Evolutionary conservation across 2,888 invertebrate genomes (phyloP).

Genomic region (Idaea straminata): DNA sequence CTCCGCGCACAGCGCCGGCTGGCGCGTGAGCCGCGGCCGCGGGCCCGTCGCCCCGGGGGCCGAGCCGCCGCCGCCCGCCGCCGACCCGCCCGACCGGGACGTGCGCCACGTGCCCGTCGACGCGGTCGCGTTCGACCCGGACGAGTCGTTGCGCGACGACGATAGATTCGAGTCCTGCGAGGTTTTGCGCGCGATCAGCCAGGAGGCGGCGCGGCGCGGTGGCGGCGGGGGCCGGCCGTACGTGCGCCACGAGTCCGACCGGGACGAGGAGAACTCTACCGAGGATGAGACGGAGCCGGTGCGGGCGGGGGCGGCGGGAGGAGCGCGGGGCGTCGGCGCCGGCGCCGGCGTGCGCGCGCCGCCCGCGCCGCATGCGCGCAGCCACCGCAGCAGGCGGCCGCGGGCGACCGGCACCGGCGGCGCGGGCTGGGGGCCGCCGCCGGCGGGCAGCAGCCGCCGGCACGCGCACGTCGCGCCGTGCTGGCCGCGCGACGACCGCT

Average conservation of each 20-base stretch:
- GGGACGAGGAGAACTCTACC: constrained; percentile 93
- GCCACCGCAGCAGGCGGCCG: constrained; percentile 64
- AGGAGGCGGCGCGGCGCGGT: constrained; percentile 90
- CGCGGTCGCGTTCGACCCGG: constrained; percentile 92
- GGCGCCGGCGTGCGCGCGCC: constrained; percentile 38
- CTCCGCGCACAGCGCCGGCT: constrained; percentile 89
- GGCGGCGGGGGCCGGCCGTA: constrained; percentile 89
- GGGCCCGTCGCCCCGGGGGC: constrained; percentile 89
- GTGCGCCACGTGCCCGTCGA: constrained; percentile 95
- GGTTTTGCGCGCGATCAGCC: constrained; percentile 94
- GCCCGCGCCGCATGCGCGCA: constrained; percentile 57
- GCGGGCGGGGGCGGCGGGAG: constrained; percentile 66
- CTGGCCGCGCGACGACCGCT: constrained; percentile 86
- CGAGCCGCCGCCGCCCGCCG: constrained; percentile 85
- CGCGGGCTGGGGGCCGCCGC: constrained; percentile 78
- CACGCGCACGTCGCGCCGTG: constrained; percentile 82
- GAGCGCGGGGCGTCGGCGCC: constrained; percentile 64
- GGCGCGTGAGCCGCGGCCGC: constrained; percentile 89
- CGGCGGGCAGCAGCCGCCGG: constrained; percentile 84
- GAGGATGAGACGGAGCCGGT: constrained; percentile 92
- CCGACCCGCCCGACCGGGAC: constrained; percentile 91
- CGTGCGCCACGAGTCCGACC: constrained; percentile 93
- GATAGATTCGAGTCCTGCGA: constrained; percentile 95
- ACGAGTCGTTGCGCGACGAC: constrained; percentile 94
- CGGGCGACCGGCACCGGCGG: constrained; percentile 57